Conservation (phyloP, 2,113 vertebrate genomes). For the Hippolais icterina region DNA sequence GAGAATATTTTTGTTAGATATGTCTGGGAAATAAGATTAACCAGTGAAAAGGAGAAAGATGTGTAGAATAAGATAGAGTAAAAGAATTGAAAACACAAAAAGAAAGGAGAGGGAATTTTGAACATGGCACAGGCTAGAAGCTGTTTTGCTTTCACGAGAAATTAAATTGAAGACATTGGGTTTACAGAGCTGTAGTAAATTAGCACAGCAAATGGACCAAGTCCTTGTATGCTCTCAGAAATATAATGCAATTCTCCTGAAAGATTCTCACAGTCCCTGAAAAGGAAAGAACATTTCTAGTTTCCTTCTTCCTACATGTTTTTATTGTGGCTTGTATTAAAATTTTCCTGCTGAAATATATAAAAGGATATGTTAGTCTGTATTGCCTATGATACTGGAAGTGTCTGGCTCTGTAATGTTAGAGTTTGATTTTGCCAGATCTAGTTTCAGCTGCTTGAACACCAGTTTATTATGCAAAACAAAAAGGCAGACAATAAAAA, state of each 20-base stretch:
- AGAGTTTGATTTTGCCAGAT: not conserved
- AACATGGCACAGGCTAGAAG: not conserved
- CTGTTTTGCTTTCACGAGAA: not conserved
- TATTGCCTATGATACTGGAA: not conserved
- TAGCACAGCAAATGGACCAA: not conserved
- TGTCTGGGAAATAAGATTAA: not conserved
- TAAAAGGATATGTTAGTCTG: not conserved
- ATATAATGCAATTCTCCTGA: not conserved
- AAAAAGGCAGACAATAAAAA: not conserved
- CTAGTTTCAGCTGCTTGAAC: not conserved
- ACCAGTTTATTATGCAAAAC: not conserved
- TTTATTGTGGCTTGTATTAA: not conserved
- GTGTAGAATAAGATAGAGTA: not conserved
- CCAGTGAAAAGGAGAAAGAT: not conserved
- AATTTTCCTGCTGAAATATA: not conserved
- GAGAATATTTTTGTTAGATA: not conserved
- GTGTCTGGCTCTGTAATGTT: not conserved
- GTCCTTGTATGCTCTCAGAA: not conserved
- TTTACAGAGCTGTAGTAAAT: not conserved
- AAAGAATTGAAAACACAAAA: not conserved
- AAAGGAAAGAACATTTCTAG: not conserved
- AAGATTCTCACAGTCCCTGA: not conserved
- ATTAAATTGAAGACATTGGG: not conserved
- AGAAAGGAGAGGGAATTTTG: not conserved
- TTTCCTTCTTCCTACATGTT: not conserved